These are phyloP conservation scores for Aphelocoma californica DNA, from an alignment of 2,797 vertebrate genomes.

Conservation along the genomic window DNA sequence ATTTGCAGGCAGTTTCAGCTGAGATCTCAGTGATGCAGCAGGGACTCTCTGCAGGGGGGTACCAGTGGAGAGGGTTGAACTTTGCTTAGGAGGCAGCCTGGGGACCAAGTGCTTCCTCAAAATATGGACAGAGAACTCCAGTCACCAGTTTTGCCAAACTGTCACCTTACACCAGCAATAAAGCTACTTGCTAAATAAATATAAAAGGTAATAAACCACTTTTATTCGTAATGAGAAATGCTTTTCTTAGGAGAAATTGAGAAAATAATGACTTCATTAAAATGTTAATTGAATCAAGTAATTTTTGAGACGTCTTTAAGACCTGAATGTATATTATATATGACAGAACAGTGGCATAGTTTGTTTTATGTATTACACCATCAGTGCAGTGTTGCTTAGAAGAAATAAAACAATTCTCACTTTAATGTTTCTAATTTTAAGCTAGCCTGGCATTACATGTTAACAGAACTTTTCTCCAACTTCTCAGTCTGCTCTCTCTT, in stretches of 20 bases:
- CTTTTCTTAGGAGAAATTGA: neutral
- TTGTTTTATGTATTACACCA: neutral
- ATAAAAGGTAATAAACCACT: constrained; percentile 10
- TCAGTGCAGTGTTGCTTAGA: neutral
- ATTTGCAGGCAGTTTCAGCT: neutral
- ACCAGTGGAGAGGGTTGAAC: neutral
- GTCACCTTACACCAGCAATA: neutral
- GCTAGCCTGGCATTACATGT: neutral
- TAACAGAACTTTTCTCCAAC: neutral
- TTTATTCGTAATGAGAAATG: neutral
- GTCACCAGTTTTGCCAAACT: neutral
- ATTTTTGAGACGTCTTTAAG: constrained; percentile 14
- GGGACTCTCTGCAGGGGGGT: neutral
- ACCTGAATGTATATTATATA: neutral
- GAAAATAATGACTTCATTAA: neutral
- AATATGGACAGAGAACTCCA: neutral
- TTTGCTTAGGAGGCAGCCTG: neutral
- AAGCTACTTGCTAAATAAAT: constrained; percentile 14
- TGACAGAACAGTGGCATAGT: neutral
- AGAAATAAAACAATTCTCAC: constrained; percentile 19
- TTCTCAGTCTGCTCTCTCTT: neutral
- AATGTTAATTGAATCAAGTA: constrained; percentile 10
- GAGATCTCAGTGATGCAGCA: neutral
- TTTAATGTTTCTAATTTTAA: neutral
- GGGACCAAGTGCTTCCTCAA: neutral